phyloP scores from a whole-genome alignment of 2,888 invertebrate genomes.

The Monopis laevigella region DNA sequence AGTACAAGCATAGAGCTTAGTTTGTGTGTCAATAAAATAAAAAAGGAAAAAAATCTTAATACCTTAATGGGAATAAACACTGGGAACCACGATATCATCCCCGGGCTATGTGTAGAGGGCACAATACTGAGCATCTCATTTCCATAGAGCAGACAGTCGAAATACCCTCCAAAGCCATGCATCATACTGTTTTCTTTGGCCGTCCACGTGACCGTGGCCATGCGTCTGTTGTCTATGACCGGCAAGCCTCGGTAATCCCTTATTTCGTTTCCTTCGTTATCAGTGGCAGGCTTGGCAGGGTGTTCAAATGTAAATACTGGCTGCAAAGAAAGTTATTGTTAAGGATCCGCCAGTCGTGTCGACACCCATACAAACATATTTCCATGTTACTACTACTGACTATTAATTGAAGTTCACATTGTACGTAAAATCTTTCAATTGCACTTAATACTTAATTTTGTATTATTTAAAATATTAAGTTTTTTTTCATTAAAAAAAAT shows the following conservation, averaged over 20 bases:
- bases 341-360: too few relatives aligned
- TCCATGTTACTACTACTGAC: too few relatives aligned
- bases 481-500: too few relatives aligned
- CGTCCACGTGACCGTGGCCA: conserved; percentile 72
- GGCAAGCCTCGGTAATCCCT: conserved; percentile 73
- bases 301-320: conserved; percentile 89
- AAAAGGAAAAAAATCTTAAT: conserved; percentile 21
- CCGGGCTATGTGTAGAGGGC: conserved; percentile 86
- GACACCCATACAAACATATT: too few relatives aligned
- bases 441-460: too few relatives aligned
- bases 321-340: conserved; percentile 43
- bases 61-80: conserved; percentile 91
- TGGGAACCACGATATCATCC: conserved; percentile 99
- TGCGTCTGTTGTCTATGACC: conserved; percentile 81
- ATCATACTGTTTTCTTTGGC: conserved; percentile 80
- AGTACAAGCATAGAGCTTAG: too few relatives aligned
- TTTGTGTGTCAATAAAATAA: too few relatives aligned
- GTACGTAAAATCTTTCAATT: too few relatives aligned
- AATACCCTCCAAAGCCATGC: conserved; percentile 97
- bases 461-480: too few relatives aligned
- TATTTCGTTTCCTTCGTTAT: conserved; percentile 74
- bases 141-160: conserved; percentile 87
- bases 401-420: too few relatives aligned
- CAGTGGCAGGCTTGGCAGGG: conserved; percentile 78
- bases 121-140: conserved; percentile 89